Conservation (phyloP, 35 echinoderm and acorn worm genomes). For the Lytechinus pictus region DNA sequence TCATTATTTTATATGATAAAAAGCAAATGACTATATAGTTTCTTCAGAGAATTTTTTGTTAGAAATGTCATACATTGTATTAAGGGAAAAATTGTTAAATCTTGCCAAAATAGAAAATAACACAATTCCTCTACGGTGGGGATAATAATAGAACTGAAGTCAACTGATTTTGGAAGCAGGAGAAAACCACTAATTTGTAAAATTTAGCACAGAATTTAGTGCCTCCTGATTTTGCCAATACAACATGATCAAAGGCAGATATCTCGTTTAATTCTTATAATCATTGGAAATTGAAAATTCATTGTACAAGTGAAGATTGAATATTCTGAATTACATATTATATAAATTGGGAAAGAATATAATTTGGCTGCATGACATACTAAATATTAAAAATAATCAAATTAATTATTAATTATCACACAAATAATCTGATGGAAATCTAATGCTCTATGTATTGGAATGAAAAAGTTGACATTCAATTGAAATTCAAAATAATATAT, state of each 20-base stretch:
- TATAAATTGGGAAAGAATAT: not conserved
- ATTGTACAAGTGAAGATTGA: not conserved
- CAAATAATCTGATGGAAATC: not conserved
- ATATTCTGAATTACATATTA: not conserved
- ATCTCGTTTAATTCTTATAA: not conserved
- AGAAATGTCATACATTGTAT: not conserved
- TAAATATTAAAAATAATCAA: not conserved
- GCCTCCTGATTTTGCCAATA: too few relatives aligned
- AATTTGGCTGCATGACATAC: not conserved
- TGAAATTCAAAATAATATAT: slow-evolving; percentile 19
- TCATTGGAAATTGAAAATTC: not conserved
- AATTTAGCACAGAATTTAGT: too few relatives aligned
- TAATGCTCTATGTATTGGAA: slow-evolving; percentile 19
- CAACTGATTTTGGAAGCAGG: too few relatives aligned
- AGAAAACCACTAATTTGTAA: too few relatives aligned
- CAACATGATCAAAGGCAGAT: not conserved
- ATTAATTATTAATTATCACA: not conserved
- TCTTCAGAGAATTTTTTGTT: not conserved
- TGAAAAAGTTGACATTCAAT: slow-evolving; percentile 14
- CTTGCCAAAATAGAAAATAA: not conserved
- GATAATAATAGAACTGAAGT: not conserved
- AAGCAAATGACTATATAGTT: not conserved
- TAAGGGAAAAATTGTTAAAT: not conserved
- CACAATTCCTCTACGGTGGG: not conserved
- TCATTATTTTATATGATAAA: not conserved